Evolutionary conservation across 2,888 invertebrate species (phyloP).

Genomic region (Synanthedon vespiformis): DNA sequence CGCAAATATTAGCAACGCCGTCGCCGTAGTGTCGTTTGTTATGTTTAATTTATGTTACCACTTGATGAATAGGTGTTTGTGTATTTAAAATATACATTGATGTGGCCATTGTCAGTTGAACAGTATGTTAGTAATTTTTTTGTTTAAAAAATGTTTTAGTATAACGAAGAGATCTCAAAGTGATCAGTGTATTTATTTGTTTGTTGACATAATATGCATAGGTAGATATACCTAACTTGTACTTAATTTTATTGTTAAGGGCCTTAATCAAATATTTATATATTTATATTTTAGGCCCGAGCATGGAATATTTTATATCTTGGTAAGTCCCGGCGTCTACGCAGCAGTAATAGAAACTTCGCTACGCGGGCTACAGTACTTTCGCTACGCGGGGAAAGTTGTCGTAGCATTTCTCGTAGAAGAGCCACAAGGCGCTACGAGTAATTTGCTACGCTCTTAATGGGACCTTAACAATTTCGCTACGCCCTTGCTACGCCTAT

Average conservation of each 20-base stretch:
- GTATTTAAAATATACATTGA: constrained; percentile 15
- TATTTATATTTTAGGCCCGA: not conserved
- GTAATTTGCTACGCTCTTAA: too few relatives aligned
- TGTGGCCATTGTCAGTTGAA: constrained; percentile 55
- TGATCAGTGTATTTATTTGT: constrained; percentile 67
- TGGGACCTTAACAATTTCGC: too few relatives aligned
- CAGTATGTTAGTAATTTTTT: constrained; percentile 25
- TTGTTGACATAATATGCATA: constrained; percentile 49
- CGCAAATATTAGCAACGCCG: not conserved
- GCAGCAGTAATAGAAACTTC: too few relatives aligned
- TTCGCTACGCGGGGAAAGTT: too few relatives aligned
- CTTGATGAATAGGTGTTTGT: constrained; percentile 3
- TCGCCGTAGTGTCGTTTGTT: not conserved
- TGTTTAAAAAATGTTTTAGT: constrained; percentile 50
- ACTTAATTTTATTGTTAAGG: constrained; percentile 40
- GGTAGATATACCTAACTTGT: constrained; percentile 16
- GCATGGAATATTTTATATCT: not conserved
- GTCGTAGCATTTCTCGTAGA: too few relatives aligned
- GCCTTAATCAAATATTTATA: not conserved
- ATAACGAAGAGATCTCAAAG: constrained; percentile 64
- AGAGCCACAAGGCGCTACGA: too few relatives aligned
- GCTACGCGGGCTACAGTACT: too few relatives aligned
- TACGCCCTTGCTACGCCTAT: too few relatives aligned
- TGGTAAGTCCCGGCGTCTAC: not conserved
- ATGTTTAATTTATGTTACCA: constrained; percentile 1